These are phyloP conservation scores for Cichlasoma orientale DNA, from an alignment of 2,797 vertebrate species.

Conservation along the genomic window DNA sequence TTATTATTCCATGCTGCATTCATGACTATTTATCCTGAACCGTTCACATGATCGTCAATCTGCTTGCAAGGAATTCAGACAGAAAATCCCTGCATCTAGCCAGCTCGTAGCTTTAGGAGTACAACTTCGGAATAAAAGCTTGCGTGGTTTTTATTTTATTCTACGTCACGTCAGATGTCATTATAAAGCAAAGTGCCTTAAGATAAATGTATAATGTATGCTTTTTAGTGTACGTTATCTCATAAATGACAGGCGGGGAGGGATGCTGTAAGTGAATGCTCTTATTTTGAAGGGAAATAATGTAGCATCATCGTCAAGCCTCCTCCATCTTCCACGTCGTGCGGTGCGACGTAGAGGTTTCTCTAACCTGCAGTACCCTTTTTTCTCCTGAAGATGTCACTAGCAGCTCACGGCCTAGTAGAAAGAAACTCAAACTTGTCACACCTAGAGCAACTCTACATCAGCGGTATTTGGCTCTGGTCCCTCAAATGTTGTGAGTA, in stretches of 20 bases:
- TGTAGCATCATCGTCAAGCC: conserved; percentile 23
- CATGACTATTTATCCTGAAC: conserved; percentile 47
- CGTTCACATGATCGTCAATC: conserved; percentile 38
- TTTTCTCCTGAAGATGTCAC: conserved; percentile 54
- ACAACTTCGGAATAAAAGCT: conserved; percentile 66
- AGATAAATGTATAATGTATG: rapidly evolving
- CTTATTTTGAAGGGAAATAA: conserved; percentile 67
- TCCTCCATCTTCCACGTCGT: conserved; percentile 68
- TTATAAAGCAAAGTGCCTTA: rapidly evolving
- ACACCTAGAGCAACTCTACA: not conserved
- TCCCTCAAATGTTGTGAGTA: conserved; percentile 7
- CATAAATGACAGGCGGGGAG: not conserved
- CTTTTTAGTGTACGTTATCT: rapidly evolving
- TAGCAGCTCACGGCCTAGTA: not conserved
- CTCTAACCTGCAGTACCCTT: conserved; percentile 7
- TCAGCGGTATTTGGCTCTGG: not conserved
- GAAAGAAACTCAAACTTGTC: no score
- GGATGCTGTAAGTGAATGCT: not conserved
- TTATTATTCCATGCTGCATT: conserved; percentile 5
- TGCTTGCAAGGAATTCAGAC: conserved; percentile 40
- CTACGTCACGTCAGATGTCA: rapidly evolving
- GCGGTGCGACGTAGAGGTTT: conserved; percentile 61
- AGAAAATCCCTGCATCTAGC: conserved; percentile 74
- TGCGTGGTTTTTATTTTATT: rapidly evolving
- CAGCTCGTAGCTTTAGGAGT: conserved; percentile 42